phyloP scores from a whole-genome alignment of 2,113 vertebrate genomes.

The Micronycteris hirsuta region DNA sequence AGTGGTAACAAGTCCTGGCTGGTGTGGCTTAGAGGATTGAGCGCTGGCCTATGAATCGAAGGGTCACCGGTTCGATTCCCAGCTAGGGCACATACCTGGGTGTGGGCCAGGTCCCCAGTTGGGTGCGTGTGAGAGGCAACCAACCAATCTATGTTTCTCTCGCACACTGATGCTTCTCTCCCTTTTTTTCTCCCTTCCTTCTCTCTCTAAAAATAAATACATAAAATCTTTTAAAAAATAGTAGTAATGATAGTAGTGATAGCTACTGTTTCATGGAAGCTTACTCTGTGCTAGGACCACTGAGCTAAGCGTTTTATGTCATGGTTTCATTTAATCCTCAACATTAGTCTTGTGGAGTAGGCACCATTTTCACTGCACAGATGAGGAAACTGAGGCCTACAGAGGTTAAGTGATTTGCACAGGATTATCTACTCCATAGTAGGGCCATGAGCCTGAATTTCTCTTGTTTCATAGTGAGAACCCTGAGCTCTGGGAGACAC shows the following conservation, averaged over 20 bases:
- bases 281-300: background rate
- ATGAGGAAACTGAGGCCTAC: background rate
- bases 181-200: no score
- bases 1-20: background rate
- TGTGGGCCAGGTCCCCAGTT: no score
- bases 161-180: no score
- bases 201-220: no score
- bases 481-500: background rate
- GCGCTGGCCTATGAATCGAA: no score
- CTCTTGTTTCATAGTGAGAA: background rate
- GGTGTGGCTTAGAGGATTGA: no score
- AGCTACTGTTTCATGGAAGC: constrained; percentile 1
- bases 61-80: no score
- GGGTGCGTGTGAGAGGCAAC: no score
- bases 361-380: background rate
- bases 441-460: background rate
- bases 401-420: background rate
- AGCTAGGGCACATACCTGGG: no score
- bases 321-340: background rate
- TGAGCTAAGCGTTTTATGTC: background rate
- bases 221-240: background rate
- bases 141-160: no score
- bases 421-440: background rate
- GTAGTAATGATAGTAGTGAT: background rate
- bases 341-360: background rate